Evolutionary conservation across 35 echinoderm and acorn worm genomes (phyloP), one percentile per base, ranked within the genome.

Genomic region (Amphiura filiformis): DNA sequence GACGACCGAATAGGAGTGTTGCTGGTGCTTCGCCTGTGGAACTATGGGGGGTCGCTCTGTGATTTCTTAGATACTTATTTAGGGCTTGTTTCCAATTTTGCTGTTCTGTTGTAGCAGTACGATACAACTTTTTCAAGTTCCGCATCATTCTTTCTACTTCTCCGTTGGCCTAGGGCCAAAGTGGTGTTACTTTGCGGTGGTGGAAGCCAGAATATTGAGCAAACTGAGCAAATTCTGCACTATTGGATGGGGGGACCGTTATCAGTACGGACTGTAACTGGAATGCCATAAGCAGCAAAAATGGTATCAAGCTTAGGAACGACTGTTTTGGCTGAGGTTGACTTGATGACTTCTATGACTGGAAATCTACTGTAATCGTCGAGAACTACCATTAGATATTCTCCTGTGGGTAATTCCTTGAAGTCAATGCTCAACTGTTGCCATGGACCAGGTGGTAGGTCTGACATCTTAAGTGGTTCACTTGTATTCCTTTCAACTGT

Each of bases 91-190:
- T 83, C 85, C 84, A 85, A 1, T 88, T 82, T 39, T 85, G 57
- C 32, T 61, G 56, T 57, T 90, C 88, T 49, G 87, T 76, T 37
- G 95, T 88, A 33, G 78, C 61, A 13, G 61, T 70, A 23, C 61
- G 61, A 23, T 70, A 70, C 38, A 36, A 84, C 76, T 97, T 93
- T 37, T 97, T 89, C 36, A 93, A 56, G 14, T 79, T 86, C 2
- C 83, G 78, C 94, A 96, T 96, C 34, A 97, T 81, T 13, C 91
- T 86, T 64, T 97, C 87, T 7, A 89, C 91, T 85, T 93, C 95
- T 17, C 84, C 91, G 80, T 93, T 97, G 15, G 95, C 95, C 61
- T 90, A 70, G 81, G 95, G 91, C 88, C 95, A 97, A 33, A 84
- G 52, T 9, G 91, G 91, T 14, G 84, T 97, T 9, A 97, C 85